Evolutionary conservation across 2,797 vertebrate genomes (phyloP).

Genomic region (Nyctalus aviator): DNA sequence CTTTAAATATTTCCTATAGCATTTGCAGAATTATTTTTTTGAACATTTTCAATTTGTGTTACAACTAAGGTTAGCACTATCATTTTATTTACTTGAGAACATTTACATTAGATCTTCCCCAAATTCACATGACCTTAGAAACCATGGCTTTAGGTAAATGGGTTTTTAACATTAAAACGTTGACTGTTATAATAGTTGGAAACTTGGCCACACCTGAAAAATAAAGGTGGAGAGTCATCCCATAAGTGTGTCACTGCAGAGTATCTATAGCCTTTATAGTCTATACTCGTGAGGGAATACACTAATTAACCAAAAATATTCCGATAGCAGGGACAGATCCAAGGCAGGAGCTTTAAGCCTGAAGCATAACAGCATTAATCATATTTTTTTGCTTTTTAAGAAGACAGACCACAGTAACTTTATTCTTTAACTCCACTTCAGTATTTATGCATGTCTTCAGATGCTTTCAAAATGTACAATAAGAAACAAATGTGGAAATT

Average conservation of each 20-base stretch:
- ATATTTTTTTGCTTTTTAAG: background rate
- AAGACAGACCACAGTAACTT: background rate
- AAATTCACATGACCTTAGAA: background rate
- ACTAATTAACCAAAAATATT: background rate
- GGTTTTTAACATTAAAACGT: background rate
- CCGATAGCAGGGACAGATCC: background rate
- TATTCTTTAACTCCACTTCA: background rate
- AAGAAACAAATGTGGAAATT: background rate
- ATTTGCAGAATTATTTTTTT: slow-evolving; percentile 1
- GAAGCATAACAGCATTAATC: background rate
- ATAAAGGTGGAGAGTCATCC: background rate
- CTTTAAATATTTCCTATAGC: background rate
- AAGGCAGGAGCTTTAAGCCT: background rate
- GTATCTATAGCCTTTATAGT: background rate
- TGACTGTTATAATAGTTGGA: background rate
- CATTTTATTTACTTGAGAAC: slow-evolving; percentile 1
- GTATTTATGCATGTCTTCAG: background rate
- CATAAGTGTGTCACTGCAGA: background rate
- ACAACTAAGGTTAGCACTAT: background rate
- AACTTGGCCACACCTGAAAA: background rate
- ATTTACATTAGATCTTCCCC: background rate
- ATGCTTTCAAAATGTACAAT: background rate
- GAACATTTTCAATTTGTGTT: background rate
- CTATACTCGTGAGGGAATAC: background rate
- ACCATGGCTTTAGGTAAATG: background rate